These are phyloP conservation scores for Cyphomyrus plagiostoma DNA, from an alignment of 2,113 vertebrate species.

Conservation along the genomic window DNA sequence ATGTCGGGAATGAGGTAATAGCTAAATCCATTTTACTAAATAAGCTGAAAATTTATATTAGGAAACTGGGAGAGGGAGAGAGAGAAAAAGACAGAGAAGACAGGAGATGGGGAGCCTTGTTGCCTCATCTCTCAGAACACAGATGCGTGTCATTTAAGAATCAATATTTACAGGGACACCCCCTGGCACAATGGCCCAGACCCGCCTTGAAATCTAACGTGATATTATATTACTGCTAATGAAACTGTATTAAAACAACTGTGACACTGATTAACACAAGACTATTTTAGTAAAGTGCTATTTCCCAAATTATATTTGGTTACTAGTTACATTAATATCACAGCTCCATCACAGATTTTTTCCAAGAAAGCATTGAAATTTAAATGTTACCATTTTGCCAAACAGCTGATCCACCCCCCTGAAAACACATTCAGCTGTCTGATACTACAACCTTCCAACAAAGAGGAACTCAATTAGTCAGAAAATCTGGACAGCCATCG, in stretches of 20 bases:
- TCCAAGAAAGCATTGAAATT: neutral
- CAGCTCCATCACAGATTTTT: neutral
- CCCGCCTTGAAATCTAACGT: neutral
- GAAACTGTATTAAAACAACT: neutral
- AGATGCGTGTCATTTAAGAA: neutral
- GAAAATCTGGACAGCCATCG: neutral
- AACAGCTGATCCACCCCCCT: neutral
- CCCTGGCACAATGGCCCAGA: neutral
- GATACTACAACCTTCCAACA: neutral
- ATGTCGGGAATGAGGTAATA: neutral
- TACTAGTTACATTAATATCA: neutral
- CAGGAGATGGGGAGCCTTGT: neutral
- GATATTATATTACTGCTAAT: neutral
- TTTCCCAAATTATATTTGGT: neutral
- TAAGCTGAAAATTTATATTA: neutral
- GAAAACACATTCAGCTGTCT: neutral
- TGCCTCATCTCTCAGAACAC: neutral
- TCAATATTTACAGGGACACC: neutral
- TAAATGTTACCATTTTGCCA: neutral
- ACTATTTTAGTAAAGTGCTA: neutral
- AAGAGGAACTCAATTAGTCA: neutral
- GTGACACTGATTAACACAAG: neutral
- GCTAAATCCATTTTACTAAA: neutral
- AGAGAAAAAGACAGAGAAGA: neutral
- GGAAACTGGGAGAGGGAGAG: neutral